Percentiles rank a stretch among this genome's conserved stretches.
phyloP scores from a whole-genome alignment of 1,140 invertebrate genomes.

The Drosophila kepulauana region DNA sequence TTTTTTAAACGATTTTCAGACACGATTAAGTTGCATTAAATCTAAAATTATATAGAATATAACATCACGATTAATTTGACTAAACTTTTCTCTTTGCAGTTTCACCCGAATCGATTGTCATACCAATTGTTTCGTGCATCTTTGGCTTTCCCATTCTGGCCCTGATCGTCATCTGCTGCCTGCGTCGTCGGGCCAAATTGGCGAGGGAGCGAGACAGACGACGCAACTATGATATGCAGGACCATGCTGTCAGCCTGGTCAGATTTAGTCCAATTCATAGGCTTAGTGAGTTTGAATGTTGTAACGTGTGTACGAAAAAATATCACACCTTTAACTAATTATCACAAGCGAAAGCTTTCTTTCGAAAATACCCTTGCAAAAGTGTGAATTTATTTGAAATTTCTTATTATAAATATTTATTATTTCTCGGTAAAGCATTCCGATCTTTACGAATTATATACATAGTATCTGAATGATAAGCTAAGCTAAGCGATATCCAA shows the following conservation, averaged over 20 bases:
- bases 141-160: constrained; percentile 94
- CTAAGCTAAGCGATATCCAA: too few relatives aligned
- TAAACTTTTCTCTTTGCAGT: constrained; percentile 86
- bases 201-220: constrained; percentile 91
- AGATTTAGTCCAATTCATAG: constrained; percentile 90
- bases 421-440: too few relatives aligned
- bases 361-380: neutral
- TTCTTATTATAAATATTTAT: too few relatives aligned
- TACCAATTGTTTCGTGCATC: constrained; percentile 95
- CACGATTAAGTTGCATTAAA: too few relatives aligned
- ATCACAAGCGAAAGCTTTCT: too few relatives aligned
- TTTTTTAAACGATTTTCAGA: too few relatives aligned
- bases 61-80: too few relatives aligned
- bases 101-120: constrained; percentile 93
- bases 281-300: constrained; percentile 87
- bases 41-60: too few relatives aligned
- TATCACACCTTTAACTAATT: neutral
- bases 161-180: constrained; percentile 93
- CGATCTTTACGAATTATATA: too few relatives aligned
- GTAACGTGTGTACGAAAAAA: constrained; percentile 61
- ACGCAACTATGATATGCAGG: constrained; percentile 91
- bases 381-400: too few relatives aligned
- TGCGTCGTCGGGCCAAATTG: constrained; percentile 92
- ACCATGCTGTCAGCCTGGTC: constrained; percentile 92
- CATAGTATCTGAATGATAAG: too few relatives aligned